Conservation (phyloP, 1,140 invertebrate genomes). For the Anastrepha ludens region DNA sequence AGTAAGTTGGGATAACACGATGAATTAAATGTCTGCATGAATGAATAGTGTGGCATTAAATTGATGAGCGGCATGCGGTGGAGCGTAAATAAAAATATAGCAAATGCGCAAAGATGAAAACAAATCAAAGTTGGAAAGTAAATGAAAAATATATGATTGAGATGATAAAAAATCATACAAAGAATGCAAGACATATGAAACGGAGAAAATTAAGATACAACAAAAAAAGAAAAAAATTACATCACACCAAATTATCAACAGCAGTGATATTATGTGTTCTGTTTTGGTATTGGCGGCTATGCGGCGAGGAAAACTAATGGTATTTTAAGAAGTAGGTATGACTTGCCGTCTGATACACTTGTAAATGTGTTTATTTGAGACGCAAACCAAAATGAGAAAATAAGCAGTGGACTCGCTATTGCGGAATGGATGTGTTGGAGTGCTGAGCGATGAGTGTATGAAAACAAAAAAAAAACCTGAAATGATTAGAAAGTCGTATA, state of each 20-base stretch:
- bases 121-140: not conserved
- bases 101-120: not conserved
- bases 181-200: not conserved
- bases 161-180: not conserved
- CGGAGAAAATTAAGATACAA: not conserved
- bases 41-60: not conserved
- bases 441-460: not conserved
- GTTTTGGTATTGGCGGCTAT: not conserved
- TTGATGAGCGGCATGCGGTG: not conserved
- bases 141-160: not conserved
- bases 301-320: constrained; percentile 15
- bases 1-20: no score
- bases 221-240: not conserved
- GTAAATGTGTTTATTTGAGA: not conserved
- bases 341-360: no score
- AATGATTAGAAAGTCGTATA: not conserved
- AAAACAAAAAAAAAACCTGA: not conserved
- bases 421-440: not conserved
- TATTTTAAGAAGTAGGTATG: not conserved
- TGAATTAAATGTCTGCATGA: not conserved
- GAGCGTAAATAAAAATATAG: not conserved
- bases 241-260: not conserved
- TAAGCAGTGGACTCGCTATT: not conserved
- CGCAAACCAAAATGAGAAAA: not conserved
- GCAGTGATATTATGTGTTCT: not conserved